Evolutionary conservation across 2,888 invertebrate genomes (phyloP).

Genomic region (Tenthredo notha): DNA sequence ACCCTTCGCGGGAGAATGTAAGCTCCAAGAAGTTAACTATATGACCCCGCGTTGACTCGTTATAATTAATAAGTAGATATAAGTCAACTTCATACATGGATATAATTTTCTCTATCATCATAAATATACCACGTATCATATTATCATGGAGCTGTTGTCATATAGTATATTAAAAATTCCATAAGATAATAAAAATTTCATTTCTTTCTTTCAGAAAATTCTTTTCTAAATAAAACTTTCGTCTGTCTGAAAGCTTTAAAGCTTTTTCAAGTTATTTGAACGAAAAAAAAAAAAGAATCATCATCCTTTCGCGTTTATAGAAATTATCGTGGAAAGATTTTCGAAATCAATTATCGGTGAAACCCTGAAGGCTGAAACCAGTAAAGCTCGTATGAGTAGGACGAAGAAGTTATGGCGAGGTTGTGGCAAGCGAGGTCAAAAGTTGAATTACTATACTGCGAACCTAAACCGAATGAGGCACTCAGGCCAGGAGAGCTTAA

Average conservation of each 20-base stretch:
- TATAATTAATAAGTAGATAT: background rate
- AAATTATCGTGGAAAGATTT: background rate
- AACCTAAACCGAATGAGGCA: slow-evolving; percentile 44
- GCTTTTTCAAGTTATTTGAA: background rate
- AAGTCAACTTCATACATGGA: background rate
- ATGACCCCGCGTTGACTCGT: background rate
- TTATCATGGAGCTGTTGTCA: background rate
- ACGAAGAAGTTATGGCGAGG: background rate
- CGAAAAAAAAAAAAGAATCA: background rate
- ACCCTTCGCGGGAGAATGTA: background rate
- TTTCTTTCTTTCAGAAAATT: background rate
- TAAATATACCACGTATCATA: background rate
- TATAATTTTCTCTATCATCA: background rate
- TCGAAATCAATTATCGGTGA: background rate
- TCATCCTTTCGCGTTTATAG: background rate
- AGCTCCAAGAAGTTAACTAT: background rate
- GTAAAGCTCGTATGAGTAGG: background rate
- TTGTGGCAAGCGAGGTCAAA: background rate
- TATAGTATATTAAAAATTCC: slow-evolving; percentile 3
- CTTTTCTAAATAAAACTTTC: too few relatives aligned
- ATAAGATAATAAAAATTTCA: background rate
- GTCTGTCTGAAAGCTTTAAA: too few relatives aligned
- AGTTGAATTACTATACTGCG: slow-evolving; percentile 10
- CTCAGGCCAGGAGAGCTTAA: slow-evolving; percentile 40
- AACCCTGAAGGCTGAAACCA: background rate